Conservation (phyloP, 2,888 invertebrate genomes). For the Trichacis sp. region DNA sequence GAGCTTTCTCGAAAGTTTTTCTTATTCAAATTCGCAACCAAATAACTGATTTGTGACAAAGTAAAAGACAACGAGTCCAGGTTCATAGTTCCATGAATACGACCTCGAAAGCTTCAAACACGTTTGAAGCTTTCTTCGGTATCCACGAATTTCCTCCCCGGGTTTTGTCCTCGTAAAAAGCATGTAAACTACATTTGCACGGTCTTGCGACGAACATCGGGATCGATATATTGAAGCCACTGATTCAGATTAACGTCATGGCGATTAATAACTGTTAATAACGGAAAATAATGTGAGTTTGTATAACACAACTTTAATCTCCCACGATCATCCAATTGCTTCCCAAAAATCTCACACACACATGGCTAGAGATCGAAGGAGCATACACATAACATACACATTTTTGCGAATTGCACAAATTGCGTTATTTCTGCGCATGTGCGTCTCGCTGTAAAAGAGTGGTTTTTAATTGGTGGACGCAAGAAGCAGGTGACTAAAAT, state of each 20-base stretch:
- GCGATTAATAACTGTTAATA: too few relatives aligned
- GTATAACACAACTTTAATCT: slow-evolving; percentile 44
- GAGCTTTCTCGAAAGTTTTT: slow-evolving; percentile 93
- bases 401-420: too few relatives aligned
- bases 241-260: slow-evolving; percentile 66
- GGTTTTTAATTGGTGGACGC: too few relatives aligned
- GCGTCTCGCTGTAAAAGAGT: too few relatives aligned
- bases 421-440: too few relatives aligned
- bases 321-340: too few relatives aligned
- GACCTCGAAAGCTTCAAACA: slow-evolving; percentile 94
- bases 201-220: slow-evolving; percentile 71
- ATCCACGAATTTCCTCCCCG: slow-evolving; percentile 76
- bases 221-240: slow-evolving; percentile 65
- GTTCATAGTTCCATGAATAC: slow-evolving; percentile 97
- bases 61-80: slow-evolving; percentile 98
- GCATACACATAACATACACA: too few relatives aligned
- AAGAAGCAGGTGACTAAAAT: too few relatives aligned
- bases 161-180: slow-evolving; percentile 67
- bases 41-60: slow-evolving; percentile 98
- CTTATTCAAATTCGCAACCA: slow-evolving; percentile 95
- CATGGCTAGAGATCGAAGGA: too few relatives aligned
- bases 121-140: slow-evolving; percentile 91
- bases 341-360: neutral
- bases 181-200: slow-evolving; percentile 70
- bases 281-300: slow-evolving; percentile 49